Conservation (phyloP, 2,113 vertebrate genomes). For the Maccullochella peelii region DNA sequence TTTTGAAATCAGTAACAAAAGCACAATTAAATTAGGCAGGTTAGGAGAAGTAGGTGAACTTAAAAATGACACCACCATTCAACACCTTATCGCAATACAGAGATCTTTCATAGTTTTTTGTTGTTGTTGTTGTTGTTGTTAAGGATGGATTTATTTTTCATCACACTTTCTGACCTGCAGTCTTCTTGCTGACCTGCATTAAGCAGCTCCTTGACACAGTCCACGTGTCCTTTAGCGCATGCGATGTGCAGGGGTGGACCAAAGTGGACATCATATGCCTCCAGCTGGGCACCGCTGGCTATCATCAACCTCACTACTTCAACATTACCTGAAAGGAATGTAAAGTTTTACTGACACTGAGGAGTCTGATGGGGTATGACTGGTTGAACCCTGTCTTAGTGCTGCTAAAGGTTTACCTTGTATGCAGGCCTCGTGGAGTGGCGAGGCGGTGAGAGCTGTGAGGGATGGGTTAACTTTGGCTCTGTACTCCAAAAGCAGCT, state of each 20-base stretch:
- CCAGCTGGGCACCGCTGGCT: slow-evolving; percentile 87
- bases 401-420: slow-evolving; percentile 81
- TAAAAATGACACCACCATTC: no score
- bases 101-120: no score
- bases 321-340: slow-evolving; percentile 82
- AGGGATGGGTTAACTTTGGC: slow-evolving; percentile 90
- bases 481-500: slow-evolving; percentile 87
- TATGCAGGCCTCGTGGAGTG: slow-evolving; percentile 94
- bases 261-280: slow-evolving; percentile 91
- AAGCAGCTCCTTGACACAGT: slow-evolving; percentile 89
- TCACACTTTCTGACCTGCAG: not conserved
- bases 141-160: not conserved
- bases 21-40: not conserved
- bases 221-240: slow-evolving; percentile 87
- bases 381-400: not conserved
- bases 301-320: slow-evolving; percentile 90
- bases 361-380: not conserved
- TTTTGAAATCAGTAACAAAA: not conserved
- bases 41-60: not conserved
- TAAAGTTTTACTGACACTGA: not conserved
- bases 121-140: no score
- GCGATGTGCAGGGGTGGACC: slow-evolving; percentile 92
- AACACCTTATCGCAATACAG: no score
- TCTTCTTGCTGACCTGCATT: slow-evolving; percentile 84
- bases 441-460: slow-evolving; percentile 88